phyloP scores from a whole-genome alignment of 2,797 vertebrate species.

The Chrysocyon brachyurus region DNA sequence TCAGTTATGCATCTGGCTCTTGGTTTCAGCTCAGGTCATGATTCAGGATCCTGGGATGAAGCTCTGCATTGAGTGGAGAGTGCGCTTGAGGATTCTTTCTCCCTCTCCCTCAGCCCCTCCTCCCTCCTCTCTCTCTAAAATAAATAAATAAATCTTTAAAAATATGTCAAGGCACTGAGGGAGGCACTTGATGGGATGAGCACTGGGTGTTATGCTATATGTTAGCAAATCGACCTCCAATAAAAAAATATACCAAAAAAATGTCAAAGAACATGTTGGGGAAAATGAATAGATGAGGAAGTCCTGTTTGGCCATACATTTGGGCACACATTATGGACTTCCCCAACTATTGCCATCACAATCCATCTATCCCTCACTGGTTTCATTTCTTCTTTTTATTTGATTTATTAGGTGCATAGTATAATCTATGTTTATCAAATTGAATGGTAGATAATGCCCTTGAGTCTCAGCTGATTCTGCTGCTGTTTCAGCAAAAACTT shows the following conservation, averaged over 20 bases:
- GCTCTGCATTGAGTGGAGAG: background rate
- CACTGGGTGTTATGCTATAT: too few relatives aligned
- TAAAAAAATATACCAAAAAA: background rate
- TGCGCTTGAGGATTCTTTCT: background rate
- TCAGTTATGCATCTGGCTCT: background rate
- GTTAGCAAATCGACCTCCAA: too few relatives aligned
- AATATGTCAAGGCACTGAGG: background rate
- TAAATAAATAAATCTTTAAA: background rate
- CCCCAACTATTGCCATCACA: background rate
- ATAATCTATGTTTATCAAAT: background rate
- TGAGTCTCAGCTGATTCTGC: background rate
- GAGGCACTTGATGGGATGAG: too few relatives aligned
- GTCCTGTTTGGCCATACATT: background rate
- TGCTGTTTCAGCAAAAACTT: background rate
- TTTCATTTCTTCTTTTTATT: conserved; percentile 11
- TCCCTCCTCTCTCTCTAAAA: background rate
- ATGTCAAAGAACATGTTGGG: background rate
- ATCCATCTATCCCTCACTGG: background rate
- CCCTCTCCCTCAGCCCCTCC: background rate
- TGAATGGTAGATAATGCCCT: background rate
- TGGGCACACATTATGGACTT: background rate
- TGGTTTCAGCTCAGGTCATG: background rate
- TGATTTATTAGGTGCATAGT: background rate
- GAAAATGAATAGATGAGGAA: background rate
- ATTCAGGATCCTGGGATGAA: background rate